Base-by-base conservation (phyloP, 2,888 invertebrate species). In the Ischnus inquisitorius region DNA sequence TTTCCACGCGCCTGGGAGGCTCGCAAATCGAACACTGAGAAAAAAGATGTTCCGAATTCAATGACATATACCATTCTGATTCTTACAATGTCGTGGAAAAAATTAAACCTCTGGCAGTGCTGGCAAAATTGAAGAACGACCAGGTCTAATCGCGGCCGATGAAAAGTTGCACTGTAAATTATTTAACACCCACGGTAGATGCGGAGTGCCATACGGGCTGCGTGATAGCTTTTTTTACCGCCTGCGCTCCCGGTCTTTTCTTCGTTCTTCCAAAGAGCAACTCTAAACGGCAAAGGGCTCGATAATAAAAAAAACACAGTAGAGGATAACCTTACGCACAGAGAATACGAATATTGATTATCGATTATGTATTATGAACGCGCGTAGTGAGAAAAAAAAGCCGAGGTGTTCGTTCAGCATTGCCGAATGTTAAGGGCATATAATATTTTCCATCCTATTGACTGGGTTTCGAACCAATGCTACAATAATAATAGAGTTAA, bases 1-100 rank as follows among this genome's bases (percentile, higher is more conserved):
- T 90, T 90, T 90, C 83, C 89, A 86, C 79, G 86, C 87, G 87
- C 87, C 83, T 87, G 89, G 90, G 88, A 88, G 4, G 4, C n/a
- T 51, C 51, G 19, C 14, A 48, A 34, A 1, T 6, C 4, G 8
- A 51, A 51, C 14, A 2, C 1, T n/a, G n/a, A n/a, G n/a, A 51
- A 19, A 51, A n/a, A 51, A n/a, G 4, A 16, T 5, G n/a, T n/a
- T n/a, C n/a, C n/a, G n/a, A n/a, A n/a, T n/a, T n/a, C n/a, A n/a
- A n/a, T n/a, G n/a, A n/a, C n/a, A n/a, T n/a, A n/a, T n/a, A n/a
- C n/a, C n/a, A n/a, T n/a, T n/a, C n/a, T n/a, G n/a, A n/a, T n/a
- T n/a, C n/a, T n/a, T n/a, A n/a, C n/a, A n/a, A n/a, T n/a, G n/a
- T n/a, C n/a, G n/a, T n/a, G n/a, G n/a, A n/a, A n/a, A n/a, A n/a